Conservation (phyloP, 2,797 vertebrate genomes). For the Triplophysa yarkandensis region DNA sequence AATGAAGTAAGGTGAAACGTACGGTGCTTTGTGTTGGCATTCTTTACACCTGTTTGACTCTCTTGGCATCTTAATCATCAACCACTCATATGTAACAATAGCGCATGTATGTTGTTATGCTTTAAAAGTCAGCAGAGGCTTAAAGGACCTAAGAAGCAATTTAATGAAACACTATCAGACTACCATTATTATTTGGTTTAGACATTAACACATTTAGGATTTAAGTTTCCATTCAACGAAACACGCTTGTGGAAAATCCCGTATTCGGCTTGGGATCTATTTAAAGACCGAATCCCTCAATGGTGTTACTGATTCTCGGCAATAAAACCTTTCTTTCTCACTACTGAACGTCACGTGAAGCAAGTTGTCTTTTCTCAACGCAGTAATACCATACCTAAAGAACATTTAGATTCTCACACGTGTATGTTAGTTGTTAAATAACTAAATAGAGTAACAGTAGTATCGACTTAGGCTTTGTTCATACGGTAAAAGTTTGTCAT, state of each 20-base stretch:
- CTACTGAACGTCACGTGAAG: background rate
- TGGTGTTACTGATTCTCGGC: background rate
- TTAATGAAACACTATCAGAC: conserved; percentile 55
- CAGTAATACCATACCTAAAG: background rate
- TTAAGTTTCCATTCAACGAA: conserved; percentile 45
- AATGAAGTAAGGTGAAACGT: conserved; percentile 51
- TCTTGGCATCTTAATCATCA: conserved; percentile 47
- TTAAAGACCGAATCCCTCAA: conserved; percentile 21
- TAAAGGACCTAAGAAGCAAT: conserved; percentile 47
- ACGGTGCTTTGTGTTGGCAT: conserved; percentile 44
- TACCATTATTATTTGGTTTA: conserved; percentile 43
- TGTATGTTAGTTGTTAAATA: background rate
- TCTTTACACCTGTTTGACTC: conserved; percentile 41
- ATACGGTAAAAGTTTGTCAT: too few species aligned
- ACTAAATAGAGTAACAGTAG: background rate
- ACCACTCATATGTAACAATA: conserved; percentile 54
- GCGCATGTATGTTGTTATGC: conserved; percentile 35
- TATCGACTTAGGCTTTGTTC: too few species aligned
- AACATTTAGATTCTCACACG: background rate
- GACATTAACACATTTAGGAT: conserved; percentile 34
- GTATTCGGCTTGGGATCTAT: background rate
- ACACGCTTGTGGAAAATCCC: conserved; percentile 7
- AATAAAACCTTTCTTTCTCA: background rate
- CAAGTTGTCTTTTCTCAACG: conserved; percentile 2
- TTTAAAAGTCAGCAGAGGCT: conserved; percentile 42